Base-by-base conservation (phyloP, 2,113 vertebrate genomes). In the Cepphus grylle region DNA sequence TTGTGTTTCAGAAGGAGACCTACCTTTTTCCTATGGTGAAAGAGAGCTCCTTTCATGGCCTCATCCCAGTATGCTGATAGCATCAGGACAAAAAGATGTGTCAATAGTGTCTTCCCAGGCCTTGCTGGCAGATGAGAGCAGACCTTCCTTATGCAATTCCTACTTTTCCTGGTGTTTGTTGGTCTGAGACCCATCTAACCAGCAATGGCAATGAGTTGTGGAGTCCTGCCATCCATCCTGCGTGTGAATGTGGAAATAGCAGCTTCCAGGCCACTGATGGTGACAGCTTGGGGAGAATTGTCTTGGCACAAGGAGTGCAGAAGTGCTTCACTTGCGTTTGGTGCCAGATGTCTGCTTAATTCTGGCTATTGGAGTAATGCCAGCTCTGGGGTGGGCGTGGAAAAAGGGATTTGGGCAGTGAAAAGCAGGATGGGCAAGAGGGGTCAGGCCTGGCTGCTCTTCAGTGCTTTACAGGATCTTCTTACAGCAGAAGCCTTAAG, bases 341-440 rank as follows among this genome's bases (percentile, higher is more conserved):
- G 36, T 93, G 94, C 91, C 93, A 91, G 70, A 95, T 96, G 91
- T 90, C 89, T 88, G 42, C 79, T 91, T 94, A 86, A 91, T 95
- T 94, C 78, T 96, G 89, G 73, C 53, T 81, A 6, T 36, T 81
- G 88, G 70, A 91, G 52, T 69, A 78, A 55, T 87, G 86, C 93
- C 81, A 91, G 69, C 73, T 80, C 58, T 69, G 53, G 66, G 38
- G 23, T 84, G 86, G 56, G 49, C 81, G 83, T 90, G 86, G 86
- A 93, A 76, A 89, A 96, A 94, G 34, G 67, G 94, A 89, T 97
- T 79, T 94, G 83, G 61, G 21, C 77, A 94, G 77, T 91, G 91
- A 79, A 93, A 85, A 87, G 87, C 5, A 8, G 53, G 61, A 61
- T 79, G 87, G 81, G 50, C 42, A 76, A 67, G 73, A 81, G 42